Evolutionary conservation across 2,888 invertebrate species (phyloP), one percentile per base, ranked within the genome.

Genomic region (Drosophila anomelani): DNA sequence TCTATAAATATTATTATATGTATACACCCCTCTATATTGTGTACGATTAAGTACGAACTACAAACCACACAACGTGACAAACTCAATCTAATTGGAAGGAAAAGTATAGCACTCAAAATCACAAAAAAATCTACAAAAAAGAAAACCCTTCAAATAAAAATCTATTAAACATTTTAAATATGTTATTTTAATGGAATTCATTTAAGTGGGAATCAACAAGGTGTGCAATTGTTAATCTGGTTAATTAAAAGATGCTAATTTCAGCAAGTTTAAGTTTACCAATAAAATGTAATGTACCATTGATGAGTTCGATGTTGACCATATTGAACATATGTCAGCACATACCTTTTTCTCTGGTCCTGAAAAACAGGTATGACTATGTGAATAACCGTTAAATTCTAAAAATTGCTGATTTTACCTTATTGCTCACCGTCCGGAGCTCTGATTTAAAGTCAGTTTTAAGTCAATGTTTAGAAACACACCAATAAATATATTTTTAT

Each of bases 1-100:
- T 70, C 58, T 57, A 76, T 64, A 64, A 72, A 79, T 74, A 75
- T 76, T 66, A 51, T 39, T 76, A 78, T 78, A 78, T 81, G 76
- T 77, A 86, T 74, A 86, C 77, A 77, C 77, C 44, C 51, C 68
- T 55, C 61, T 71, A 70, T 77, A 76, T 75, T 73, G 75, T 63
- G 83, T 84, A 80, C 79, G 67, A 74, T 79, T 80, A 79, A 79
- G 84, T 87, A 86, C 81, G 67, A 66, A 44, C 72, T 69, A 56
- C 74, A 77, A 71, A 80, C 56, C 56, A 72, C 47, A 78, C 43
- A 73, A 74, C 62, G 83, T 85, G 79, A 78, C 75, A 84, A 79
- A 85, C 78, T 76, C 87, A 85, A 85, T 85, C 53, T 82, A 85
- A 85, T 85, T 85, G 87, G 79, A 87, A 74, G 54, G 61, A 79